Evolutionary conservation across 2,797 vertebrate species (phyloP).

Genomic region (Botia kubotai): DNA sequence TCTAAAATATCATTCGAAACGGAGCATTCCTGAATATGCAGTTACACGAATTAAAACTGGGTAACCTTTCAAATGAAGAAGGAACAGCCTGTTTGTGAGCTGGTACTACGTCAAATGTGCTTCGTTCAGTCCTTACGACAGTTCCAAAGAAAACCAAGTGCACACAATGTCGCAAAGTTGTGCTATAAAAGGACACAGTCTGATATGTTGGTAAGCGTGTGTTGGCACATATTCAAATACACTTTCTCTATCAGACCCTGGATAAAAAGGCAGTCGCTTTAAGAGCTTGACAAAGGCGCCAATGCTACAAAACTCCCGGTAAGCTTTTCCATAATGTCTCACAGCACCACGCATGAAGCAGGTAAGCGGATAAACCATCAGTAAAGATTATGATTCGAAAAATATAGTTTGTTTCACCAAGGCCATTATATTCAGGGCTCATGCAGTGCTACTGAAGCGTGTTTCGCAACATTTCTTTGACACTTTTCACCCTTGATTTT

Average conservation of each 20-base stretch:
- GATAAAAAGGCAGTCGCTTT: slow-evolving; percentile 58
- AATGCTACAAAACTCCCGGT: slow-evolving; percentile 58
- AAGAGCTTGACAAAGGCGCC: slow-evolving; percentile 59
- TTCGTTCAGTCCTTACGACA: slow-evolving; percentile 45
- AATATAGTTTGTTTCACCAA: slow-evolving; percentile 38
- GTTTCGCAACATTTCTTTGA: slow-evolving; percentile 40
- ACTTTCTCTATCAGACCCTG: slow-evolving; percentile 55
- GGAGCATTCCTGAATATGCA: slow-evolving; percentile 31
- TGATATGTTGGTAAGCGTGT: slow-evolving; percentile 79
- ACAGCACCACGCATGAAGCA: slow-evolving; percentile 55
- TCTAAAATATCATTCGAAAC: slow-evolving; percentile 14
- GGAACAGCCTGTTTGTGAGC: slow-evolving; percentile 19
- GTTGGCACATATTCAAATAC: slow-evolving; percentile 63
- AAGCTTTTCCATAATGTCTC: slow-evolving; percentile 54
- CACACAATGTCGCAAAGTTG: slow-evolving; percentile 57
- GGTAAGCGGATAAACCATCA: slow-evolving; percentile 40
- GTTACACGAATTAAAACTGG: neutral
- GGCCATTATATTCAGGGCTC: slow-evolving; percentile 52
- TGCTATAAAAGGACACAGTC: slow-evolving; percentile 71
- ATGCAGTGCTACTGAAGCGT: slow-evolving; percentile 51
- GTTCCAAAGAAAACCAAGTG: slow-evolving; percentile 41
- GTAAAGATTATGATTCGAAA: slow-evolving; percentile 29
- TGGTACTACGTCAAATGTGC: slow-evolving; percentile 38
- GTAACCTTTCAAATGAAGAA: neutral
- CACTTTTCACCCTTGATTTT: slow-evolving; percentile 41